Conservation (phyloP, 1,140 invertebrate genomes). For the Thaumetopoea pityocampa region DNA sequence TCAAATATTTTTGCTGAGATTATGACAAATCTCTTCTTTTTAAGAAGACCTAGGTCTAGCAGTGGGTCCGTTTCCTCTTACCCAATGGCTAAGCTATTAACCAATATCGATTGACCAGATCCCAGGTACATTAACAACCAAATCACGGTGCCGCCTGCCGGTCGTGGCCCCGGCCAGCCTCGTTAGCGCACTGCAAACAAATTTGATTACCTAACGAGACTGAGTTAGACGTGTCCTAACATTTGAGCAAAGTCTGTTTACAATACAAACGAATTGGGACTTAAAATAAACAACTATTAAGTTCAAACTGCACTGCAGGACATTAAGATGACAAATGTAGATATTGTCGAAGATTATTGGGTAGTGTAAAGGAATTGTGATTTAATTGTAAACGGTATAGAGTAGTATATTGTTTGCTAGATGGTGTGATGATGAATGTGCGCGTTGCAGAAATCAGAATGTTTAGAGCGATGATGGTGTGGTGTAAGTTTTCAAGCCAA, state of each 20-base stretch:
- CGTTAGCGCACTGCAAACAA: conserved; percentile 60
- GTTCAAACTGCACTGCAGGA: too few species aligned
- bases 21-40: too few species aligned
- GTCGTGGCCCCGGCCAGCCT: conserved; percentile 31
- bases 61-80: neutral
- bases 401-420: neutral
- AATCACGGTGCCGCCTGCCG: conserved; percentile 37
- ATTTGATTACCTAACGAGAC: conserved; percentile 67
- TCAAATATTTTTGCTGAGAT: too few species aligned
- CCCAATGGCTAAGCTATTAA: conserved; percentile 12
- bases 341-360: too few species aligned
- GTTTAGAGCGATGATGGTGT: conserved; percentile 7
- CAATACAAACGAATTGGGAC: too few species aligned
- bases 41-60: too few species aligned
- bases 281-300: too few species aligned
- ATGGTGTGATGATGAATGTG: conserved; percentile 2
- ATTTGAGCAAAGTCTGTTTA: conserved; percentile 19
- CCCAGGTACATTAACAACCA: conserved; percentile 32
- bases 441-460: conserved; percentile 3
- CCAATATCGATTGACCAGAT: conserved; percentile 14
- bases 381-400: conserved; percentile 3
- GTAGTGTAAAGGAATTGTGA: conserved; percentile 8
- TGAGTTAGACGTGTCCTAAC: conserved; percentile 32
- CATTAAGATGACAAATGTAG: too few species aligned
- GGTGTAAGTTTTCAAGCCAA: conserved; percentile 3